phyloP scores from a whole-genome alignment of 2,888 invertebrate genomes.

The Lordiphosa andalusiaca region DNA sequence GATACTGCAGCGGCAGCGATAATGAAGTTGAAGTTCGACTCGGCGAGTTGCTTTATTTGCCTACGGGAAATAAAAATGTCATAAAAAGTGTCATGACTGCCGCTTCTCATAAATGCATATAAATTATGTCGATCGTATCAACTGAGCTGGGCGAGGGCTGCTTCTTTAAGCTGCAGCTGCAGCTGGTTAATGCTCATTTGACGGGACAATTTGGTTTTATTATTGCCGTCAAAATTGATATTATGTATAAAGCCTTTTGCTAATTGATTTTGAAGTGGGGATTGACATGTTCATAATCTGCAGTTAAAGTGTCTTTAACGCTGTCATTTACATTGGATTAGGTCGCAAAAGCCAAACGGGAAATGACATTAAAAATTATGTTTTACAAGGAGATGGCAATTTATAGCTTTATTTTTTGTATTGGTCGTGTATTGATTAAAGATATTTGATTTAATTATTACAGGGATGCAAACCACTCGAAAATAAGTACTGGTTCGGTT shows the following conservation, averaged over 20 bases:
- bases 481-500: no score
- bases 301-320: constrained; percentile 21
- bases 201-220: constrained; percentile 56
- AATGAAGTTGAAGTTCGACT: constrained; percentile 59
- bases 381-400: no score
- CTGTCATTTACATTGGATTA: no score
- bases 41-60: constrained; percentile 56
- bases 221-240: constrained; percentile 37
- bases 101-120: constrained; percentile 46
- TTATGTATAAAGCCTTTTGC: constrained; percentile 36
- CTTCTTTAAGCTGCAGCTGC: constrained; percentile 28
- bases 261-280: constrained; percentile 52
- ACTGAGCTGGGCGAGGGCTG: constrained; percentile 1
- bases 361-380: no score
- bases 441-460: no score
- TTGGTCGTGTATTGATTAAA: no score
- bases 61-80: constrained; percentile 69
- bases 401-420: no score
- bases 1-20: constrained; percentile 48
- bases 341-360: no score
- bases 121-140: constrained; percentile 44
- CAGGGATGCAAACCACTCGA: no score
- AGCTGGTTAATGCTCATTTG: constrained; percentile 53
- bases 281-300: constrained; percentile 26
- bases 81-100: constrained; percentile 60